Evolutionary conservation across 2,797 vertebrate species (phyloP), one percentile per base, ranked within the genome.

Genomic region (Gadopsis marmoratus): DNA sequence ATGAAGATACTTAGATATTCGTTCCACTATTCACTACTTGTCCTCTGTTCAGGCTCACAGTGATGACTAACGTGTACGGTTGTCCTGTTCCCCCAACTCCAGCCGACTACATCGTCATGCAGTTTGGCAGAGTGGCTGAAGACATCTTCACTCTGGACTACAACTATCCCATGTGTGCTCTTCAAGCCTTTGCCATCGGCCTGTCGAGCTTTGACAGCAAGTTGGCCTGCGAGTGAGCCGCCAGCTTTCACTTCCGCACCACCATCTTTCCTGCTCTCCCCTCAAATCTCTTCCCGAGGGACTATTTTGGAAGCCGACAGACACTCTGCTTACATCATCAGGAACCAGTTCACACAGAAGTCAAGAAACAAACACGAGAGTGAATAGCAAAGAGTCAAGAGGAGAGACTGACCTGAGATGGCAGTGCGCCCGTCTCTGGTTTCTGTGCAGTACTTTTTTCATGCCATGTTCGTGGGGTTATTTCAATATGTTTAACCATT

Each of bases 101-200:
- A 99, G 98, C 96, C 2, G 97, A 99, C 85, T 99, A 99, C 93
- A 99, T 99, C 0, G 97, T 99, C 79, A 99, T 99, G 98, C 97
- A 99, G 95, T 99, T 99, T 35, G 98, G 98, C 31, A 93, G 98
- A 29, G 96, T 99, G 79, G 97, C 97, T 0, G 97, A 99, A 58
- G 97, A 99, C 59, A 93, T 98, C 83, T 99, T 99, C 94, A 99
- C 98, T 0, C 93, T 99, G 90, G 98, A 99, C 94, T 99, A 95
- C 92, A 99, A 96, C 90, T 99, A 99, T 60, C 98, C 98, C 19
- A 96, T 99, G 92, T 99, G 98, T n/a, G 98, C 98, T 2, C 96
- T 99, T 21, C 98, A 99, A 81, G 98, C 98, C 76, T 99, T 99
- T 4, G 97, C 98, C 87, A 97, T 99, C 5, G 97, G 97, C 88